A percentile compares a stretch with the other conserved stretches of the same genome.
phyloP scores from a whole-genome alignment of 2,113 vertebrate genomes.

The Phylloscopus trochilus region DNA sequence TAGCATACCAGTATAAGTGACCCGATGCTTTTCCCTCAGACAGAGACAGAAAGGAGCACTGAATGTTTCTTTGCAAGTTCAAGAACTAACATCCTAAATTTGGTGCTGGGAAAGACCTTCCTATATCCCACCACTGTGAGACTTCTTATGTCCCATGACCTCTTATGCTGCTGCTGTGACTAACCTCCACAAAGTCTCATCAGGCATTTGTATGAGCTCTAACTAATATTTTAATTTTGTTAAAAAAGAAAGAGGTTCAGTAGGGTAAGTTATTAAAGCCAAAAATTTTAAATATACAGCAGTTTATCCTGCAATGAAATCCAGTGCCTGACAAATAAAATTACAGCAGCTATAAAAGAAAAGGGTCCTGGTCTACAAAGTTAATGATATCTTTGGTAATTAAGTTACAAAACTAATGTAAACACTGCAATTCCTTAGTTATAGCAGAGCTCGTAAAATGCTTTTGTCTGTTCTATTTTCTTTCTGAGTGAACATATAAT shows the following conservation, averaged over 20 bases:
- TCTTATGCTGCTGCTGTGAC: background rate
- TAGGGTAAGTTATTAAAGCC: background rate
- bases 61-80: background rate
- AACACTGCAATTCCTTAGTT: constrained; percentile 16
- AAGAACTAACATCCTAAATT: background rate
- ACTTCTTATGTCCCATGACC: background rate
- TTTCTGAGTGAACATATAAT: constrained; percentile 58
- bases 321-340: constrained; percentile 43
- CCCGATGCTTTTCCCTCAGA: background rate
- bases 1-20: background rate
- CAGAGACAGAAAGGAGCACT: background rate
- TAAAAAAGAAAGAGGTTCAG: background rate
- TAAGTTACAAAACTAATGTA: constrained; percentile 50
- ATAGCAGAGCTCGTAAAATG: background rate
- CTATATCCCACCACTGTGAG: background rate
- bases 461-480: constrained; percentile 48
- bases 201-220: background rate
- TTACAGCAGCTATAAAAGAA: constrained; percentile 49
- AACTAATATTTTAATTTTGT: background rate
- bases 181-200: background rate
- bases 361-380: constrained; percentile 49
- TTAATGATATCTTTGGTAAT: constrained; percentile 57
- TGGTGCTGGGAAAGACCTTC: background rate
- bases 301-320: constrained; percentile 44
- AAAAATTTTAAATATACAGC: constrained; percentile 16